Conservation (phyloP, 2,113 vertebrate species). For the Caranx ignobilis region DNA sequence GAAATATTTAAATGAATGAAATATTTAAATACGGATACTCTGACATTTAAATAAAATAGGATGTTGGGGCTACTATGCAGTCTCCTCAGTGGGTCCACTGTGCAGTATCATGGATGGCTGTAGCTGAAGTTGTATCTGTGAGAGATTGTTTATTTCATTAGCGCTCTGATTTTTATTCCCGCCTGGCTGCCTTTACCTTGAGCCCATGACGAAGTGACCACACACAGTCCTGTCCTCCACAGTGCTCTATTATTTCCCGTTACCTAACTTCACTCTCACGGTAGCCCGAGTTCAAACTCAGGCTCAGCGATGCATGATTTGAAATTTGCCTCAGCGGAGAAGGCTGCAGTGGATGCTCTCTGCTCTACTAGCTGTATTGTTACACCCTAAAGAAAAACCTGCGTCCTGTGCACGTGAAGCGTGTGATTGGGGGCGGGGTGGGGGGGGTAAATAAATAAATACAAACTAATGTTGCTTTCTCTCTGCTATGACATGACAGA, state of each 20-base stretch:
- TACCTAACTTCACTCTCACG: slow-evolving; percentile 29
- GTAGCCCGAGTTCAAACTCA: slow-evolving; percentile 31
- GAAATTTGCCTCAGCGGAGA: slow-evolving; percentile 38
- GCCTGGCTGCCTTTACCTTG: slow-evolving; percentile 26
- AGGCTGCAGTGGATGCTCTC: slow-evolving; percentile 16
- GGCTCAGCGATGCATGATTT: slow-evolving; percentile 46
- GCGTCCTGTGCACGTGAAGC: slow-evolving; percentile 14
- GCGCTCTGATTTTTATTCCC: not conserved
- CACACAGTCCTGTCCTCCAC: not conserved
- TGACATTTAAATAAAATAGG: slow-evolving; percentile 35
- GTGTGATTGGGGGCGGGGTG: not conserved
- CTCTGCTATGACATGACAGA: slow-evolving; percentile 42
- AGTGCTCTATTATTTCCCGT: slow-evolving; percentile 15
- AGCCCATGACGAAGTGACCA: slow-evolving; percentile 24
- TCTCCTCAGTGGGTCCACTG: not conserved
- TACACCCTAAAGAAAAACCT: slow-evolving; percentile 39
- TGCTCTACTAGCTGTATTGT: slow-evolving; percentile 37
- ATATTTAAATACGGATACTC: slow-evolving; percentile 22
- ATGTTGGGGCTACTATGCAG: not conserved
- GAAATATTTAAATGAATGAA: not conserved
- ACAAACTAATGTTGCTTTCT: not conserved
- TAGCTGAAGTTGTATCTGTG: not conserved
- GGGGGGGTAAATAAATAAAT: not conserved
- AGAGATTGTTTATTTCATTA: not conserved
- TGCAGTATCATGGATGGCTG: not conserved